Base-by-base conservation (phyloP, 2,888 invertebrate species). In the Apodemia duryi region DNA sequence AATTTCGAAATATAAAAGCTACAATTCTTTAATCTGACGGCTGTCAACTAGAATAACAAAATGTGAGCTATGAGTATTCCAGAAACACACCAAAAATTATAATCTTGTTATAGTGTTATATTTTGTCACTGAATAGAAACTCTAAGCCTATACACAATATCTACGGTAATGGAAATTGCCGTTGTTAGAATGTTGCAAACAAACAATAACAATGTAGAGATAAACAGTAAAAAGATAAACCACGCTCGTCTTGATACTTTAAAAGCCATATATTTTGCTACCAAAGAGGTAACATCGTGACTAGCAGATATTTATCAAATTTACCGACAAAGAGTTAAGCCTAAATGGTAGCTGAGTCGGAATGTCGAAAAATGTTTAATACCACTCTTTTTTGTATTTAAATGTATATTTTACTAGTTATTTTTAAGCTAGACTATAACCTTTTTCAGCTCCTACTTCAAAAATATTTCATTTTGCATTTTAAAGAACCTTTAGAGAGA, bases 221-320 rank as follows among this genome's bases (percentile, higher is more conserved):
- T 73, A 68, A 72, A 71, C 68, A 38, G 35, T 52, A 7, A 29
- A 21, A 21, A 63, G 64, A 64, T 64, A 43, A 54, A 35, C 64
- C 69, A 65, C 65, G 62, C 68, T 69, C 69, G 71, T 76, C 74
- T 73, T 66, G 67, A 70, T 71, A 67, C 73, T 75, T 71, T 74
- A 73, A 72, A 69, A 72, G 73, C 73, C 68, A 69, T 69, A 70
- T 73, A 70, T 73, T 73, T 74, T 73, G 74, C 73, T 74, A 74
- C 72, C 73, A 74, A 75, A 73, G 73, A 72, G 71, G 71, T 69
- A 69, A 72, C 71, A 66, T 73, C 73, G 73, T 72, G 73, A 73
- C 72, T 68, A 70, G 70, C 71, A 72, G 72, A 74, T 72, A 70
- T 70, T 73, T 72, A 76, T 74, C 74, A 73, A 70, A 72, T 71